phyloP scores from a whole-genome alignment of 1,140 invertebrate genomes.

The Bathynomus jamesi region DNA sequence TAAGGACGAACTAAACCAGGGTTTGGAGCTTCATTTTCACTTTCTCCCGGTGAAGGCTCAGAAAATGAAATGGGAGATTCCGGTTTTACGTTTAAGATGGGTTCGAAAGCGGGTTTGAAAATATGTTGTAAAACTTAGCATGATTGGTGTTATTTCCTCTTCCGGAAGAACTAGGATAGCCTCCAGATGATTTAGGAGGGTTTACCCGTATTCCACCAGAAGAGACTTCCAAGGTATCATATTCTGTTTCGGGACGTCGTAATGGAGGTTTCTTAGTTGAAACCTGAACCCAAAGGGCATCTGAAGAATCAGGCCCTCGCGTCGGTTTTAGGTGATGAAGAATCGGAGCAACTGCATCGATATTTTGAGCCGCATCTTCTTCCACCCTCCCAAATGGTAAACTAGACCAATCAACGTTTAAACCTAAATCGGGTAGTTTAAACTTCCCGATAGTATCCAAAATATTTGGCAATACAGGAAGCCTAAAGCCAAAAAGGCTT shows the following conservation, averaged over 20 bases:
- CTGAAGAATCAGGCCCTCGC: not conserved
- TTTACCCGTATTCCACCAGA: constrained; percentile 3
- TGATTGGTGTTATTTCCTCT: constrained; percentile 7
- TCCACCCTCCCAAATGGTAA: constrained; percentile 11
- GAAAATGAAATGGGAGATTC: constrained; percentile 1
- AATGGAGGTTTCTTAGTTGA: constrained; percentile 19
- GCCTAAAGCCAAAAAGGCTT: constrained; percentile 7
- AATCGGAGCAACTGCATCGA: too few relatives aligned
- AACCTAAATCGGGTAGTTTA: constrained; percentile 19
- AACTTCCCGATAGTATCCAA: constrained; percentile 15
- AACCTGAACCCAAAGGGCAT: constrained; percentile 5
- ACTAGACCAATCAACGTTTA: constrained; percentile 24
- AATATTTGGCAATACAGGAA: constrained; percentile 20
- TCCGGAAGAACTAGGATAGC: too few relatives aligned
- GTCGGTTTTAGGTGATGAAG: not conserved
- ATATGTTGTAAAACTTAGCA: constrained; percentile 6
- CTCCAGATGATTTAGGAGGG: too few relatives aligned
- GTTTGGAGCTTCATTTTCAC: not conserved
- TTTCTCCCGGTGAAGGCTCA: not conserved
- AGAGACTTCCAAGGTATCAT: not conserved
- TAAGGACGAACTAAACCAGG: not conserved
- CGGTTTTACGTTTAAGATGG: constrained; percentile 12
- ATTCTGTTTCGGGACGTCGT: not conserved
- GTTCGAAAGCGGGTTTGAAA: constrained; percentile 6
- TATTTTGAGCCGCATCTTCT: not conserved